These are phyloP conservation scores for Dorcus hopei DNA, from an alignment of 2,888 invertebrate genomes.

Conservation along the genomic window DNA sequence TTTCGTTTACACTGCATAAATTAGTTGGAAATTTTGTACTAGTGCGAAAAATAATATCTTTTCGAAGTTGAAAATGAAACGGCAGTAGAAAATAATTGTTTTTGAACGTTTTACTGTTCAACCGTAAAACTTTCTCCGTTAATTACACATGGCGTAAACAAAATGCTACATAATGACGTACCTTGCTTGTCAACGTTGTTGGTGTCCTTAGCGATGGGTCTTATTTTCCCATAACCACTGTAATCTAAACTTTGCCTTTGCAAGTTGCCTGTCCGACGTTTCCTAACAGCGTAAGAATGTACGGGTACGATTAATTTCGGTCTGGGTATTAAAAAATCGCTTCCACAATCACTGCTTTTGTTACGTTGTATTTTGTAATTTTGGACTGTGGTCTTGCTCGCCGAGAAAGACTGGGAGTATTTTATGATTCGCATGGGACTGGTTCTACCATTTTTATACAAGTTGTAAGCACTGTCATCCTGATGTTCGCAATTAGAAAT, in stretches of 20 bases:
- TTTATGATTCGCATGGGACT: constrained; percentile 18
- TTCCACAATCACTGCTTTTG: constrained; percentile 9
- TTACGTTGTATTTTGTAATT: constrained; percentile 2
- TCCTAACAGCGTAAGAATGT: constrained; percentile 79
- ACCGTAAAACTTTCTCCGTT: no score
- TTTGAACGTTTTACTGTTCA: no score
- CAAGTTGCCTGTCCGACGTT: constrained; percentile 77
- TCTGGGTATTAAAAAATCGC: constrained; percentile 77
- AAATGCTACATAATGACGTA: not conserved
- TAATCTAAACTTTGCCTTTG: constrained; percentile 22
- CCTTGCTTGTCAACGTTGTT: not conserved
- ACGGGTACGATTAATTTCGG: constrained; percentile 85
- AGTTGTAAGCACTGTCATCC: constrained; percentile 22
- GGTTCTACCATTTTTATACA: constrained; percentile 39
- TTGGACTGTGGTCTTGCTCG: not conserved
- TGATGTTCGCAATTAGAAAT: constrained; percentile 10
- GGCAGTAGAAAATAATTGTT: no score
- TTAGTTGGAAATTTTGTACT: no score
- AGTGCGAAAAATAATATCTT: no score
- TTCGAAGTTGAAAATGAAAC: no score
- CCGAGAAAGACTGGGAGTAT: constrained; percentile 3
- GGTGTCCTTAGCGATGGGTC: not conserved
- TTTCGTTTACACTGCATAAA: no score
- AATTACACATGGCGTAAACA: not conserved
- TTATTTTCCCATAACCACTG: constrained; percentile 9